phyloP scores from a whole-genome alignment of 1,140 invertebrate genomes.

The Achroia grisella region DNA sequence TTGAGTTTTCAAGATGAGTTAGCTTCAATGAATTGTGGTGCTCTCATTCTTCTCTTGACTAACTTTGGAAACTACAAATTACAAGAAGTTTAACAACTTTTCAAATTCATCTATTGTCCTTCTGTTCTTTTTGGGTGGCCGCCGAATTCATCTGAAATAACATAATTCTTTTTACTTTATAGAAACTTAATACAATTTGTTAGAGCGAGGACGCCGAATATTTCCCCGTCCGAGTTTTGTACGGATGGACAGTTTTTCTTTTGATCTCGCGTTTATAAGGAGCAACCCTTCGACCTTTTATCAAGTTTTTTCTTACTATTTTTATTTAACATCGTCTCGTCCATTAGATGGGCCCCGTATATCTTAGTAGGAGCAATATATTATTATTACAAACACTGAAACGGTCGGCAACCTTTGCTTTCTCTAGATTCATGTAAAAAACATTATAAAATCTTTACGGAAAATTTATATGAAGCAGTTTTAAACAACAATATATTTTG shows the following conservation, averaged over 20 bases:
- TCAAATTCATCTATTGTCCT: too few relatives aligned
- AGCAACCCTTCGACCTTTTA: slow-evolving; percentile 3
- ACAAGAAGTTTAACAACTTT: too few relatives aligned
- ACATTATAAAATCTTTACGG: too few relatives aligned
- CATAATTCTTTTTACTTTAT: background rate
- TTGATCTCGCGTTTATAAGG: slow-evolving; percentile 4
- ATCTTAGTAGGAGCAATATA: background rate
- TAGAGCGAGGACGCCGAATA: background rate
- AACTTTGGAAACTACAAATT: too few relatives aligned
- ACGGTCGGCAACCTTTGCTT: too few relatives aligned
- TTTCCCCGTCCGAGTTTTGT: background rate
- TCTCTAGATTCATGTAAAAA: too few relatives aligned
- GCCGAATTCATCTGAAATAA: background rate
- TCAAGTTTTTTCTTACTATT: slow-evolving; percentile 5
- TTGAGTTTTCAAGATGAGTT: too few relatives aligned
- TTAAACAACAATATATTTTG: too few relatives aligned
- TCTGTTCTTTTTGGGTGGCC: too few relatives aligned
- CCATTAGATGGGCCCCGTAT: background rate
- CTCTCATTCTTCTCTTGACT: too few relatives aligned
- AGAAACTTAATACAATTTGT: slow-evolving; percentile 3
- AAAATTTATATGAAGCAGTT: too few relatives aligned
- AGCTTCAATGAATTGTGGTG: too few relatives aligned
- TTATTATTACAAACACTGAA: background rate
- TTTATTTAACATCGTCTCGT: slow-evolving; percentile 3
- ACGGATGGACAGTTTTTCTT: slow-evolving; percentile 5